Base-by-base conservation (phyloP, 2,797 vertebrate genomes). In the Phylloscopus collybita region DNA sequence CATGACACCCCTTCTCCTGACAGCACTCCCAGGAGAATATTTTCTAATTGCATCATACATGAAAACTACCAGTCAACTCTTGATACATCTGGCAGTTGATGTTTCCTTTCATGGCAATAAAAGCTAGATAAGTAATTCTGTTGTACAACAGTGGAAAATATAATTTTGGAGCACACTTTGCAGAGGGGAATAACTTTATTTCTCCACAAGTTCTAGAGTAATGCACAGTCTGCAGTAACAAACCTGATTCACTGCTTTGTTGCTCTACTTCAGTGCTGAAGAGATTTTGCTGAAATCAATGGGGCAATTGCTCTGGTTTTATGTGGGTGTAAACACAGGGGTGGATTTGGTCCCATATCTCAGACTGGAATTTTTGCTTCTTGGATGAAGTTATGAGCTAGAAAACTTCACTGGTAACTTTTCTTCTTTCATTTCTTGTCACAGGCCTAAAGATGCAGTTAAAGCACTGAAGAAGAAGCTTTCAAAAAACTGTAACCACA, bases 401-500 rank as follows among this genome's bases (percentile, higher is more conserved):
- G 74, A 73, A 47, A 80, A 65, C 59, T 73, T 87, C 49, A 44
- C 42, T 71, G 27, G 26, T 80, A 76, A 74, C 51, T 16, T 82
- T 75, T 59, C 56, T 60, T 49, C 23, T 62, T 86, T 80, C 9
- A 64, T 56, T 90, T 78, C 80, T 95, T 92, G 64, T 88, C 40
- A 10, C 85, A 98, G 98, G 80, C 97, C 98, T 85, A 98, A 97
- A 96, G 98, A 98, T 91, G 98, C 98, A 56, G 95, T 98, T 57
- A 98, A 97, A 97, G 98, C 98, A 6, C 88, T 98, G 50, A 98
- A 97, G 95, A 98, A 98, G 95, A 98, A 97, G 56, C 97, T 98
- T 84, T 96, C 97, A 49, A 98, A 98, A 98, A 98, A 98, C 93
- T 98, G 98, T 93, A 98, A 98, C 92, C 97, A 98, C 91, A 97